Evolutionary conservation across 2,888 invertebrate species (phyloP), one percentile per base, ranked within the genome.

Genomic region (Oligia latruncula): DNA sequence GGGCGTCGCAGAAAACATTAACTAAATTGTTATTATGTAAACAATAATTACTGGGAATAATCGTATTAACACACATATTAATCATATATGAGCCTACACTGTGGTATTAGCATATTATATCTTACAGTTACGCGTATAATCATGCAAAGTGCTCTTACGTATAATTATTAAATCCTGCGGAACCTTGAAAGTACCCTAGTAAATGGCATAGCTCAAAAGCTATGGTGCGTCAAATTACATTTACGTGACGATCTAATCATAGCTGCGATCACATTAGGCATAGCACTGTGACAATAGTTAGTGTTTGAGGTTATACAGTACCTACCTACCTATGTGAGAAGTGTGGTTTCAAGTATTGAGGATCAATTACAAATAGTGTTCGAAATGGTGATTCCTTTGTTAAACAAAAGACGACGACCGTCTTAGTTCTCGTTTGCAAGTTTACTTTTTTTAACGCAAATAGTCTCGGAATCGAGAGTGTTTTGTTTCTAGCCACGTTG

Each of bases 101-200:
- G 72, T 72, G 82, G 71, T 55, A 89, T 89, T 85, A 89, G 82
- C 88, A 88, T 89, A 85, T 62, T 62, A 64, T 85, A 85, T 71
- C 67, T 77, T 70, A 79, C 70, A 83, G 87, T 83, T 82, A 66
- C 75, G 66, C 35, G 82, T 77, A 86, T 88, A 89, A 85, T 89
- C 85, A 90, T 86, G 83, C 81, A 86, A 89, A 89, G 88, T 89
- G 90, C 86, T 89, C 73, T 86, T 88, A 86, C 73, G 84, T 86
- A 83, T 84, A 89, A 86, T 89, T 83, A 87, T 89, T 89, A 87
- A 90, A 89, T 88, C 87, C 83, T 81, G 76, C 78, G 82, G 83
- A 82, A 90, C 87, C 84, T 74, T 65, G 74, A 74, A 77, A 79
- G 58, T n/a, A 60, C n/a, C 75, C 74, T 87, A 81, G 65, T 84